Evolutionary conservation across 2,797 vertebrate species (phyloP).

Genomic region (Petrocephalus schoutedeni): DNA sequence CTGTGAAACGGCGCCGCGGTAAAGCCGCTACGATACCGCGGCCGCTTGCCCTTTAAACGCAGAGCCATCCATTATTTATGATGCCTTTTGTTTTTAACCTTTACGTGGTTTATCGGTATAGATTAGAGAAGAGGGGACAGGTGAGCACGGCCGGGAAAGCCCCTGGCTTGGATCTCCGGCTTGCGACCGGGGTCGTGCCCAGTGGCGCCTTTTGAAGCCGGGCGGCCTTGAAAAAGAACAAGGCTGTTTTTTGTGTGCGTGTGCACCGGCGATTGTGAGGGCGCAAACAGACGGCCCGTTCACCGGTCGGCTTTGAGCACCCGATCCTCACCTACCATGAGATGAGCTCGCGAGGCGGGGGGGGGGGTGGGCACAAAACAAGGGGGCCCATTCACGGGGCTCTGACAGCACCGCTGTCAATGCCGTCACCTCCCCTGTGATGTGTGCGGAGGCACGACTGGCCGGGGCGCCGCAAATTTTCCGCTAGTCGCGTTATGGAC

Average conservation of each 20-base stretch:
- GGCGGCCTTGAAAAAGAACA: slow-evolving; percentile 30
- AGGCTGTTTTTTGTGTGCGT: slow-evolving; percentile 36
- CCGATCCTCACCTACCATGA: slow-evolving; percentile 31
- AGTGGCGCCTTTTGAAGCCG: slow-evolving; percentile 19
- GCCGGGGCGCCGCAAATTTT: neutral
- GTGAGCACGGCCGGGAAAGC: slow-evolving; percentile 28
- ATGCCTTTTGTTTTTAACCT: slow-evolving; percentile 41
- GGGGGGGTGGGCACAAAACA: slow-evolving; percentile 19
- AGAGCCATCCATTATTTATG: slow-evolving; percentile 36
- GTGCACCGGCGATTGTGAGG: slow-evolving; percentile 29
- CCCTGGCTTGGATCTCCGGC: slow-evolving; percentile 22
- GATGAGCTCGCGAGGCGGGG: neutral
- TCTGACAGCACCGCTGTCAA: slow-evolving; percentile 26
- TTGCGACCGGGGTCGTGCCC: neutral
- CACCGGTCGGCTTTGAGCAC: slow-evolving; percentile 23
- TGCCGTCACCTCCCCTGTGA: slow-evolving; percentile 38
- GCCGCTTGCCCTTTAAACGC: slow-evolving; percentile 42
- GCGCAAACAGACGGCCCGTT: slow-evolving; percentile 26
- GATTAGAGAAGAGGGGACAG: slow-evolving; percentile 23
- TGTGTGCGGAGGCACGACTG: neutral
- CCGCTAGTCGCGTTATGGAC: neutral
- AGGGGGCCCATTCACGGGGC: slow-evolving; percentile 31
- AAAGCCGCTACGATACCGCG: slow-evolving; percentile 25
- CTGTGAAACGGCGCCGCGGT: slow-evolving; percentile 30
- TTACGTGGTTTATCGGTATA: slow-evolving; percentile 34